Percentiles rank a stretch among this genome's conserved stretches.
phyloP scores from a whole-genome alignment of 1,140 invertebrate species.

The Parapsyche elsis region DNA sequence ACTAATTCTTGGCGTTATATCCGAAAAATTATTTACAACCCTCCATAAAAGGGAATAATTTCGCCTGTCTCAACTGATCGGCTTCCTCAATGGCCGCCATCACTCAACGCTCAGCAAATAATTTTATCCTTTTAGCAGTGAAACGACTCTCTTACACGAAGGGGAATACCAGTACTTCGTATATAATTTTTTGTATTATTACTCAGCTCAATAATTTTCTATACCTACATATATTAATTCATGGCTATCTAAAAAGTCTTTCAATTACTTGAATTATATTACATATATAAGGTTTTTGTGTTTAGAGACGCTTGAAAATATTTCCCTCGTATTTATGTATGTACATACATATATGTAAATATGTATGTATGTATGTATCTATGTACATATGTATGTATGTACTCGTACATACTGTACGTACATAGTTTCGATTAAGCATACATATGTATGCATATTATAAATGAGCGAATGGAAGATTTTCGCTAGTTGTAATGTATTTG shows the following conservation, averaged over 20 bases:
- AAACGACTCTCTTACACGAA: slow-evolving; percentile 8
- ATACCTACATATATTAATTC: no score
- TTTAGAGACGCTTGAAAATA: neutral
- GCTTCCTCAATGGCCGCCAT: slow-evolving; percentile 6
- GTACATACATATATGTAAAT: no score
- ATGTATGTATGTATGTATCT: no score
- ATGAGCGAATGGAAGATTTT: neutral
- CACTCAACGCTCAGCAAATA: slow-evolving; percentile 38
- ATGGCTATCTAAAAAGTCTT: neutral
- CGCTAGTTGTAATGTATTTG: neutral
- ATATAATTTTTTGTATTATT: slow-evolving; percentile 28
- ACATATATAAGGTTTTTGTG: neutral
- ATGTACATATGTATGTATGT: no score
- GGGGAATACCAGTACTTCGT: neutral
- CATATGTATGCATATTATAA: neutral
- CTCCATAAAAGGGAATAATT: slow-evolving; percentile 37
- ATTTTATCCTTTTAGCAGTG: slow-evolving; percentile 26
- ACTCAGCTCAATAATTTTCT: no score
- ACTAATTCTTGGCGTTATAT: neutral
- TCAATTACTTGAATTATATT: neutral
- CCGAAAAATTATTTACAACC: slow-evolving; percentile 39
- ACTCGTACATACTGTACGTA: no score
- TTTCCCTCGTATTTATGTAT: neutral
- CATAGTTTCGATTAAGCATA: no score
- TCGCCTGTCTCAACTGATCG: slow-evolving; percentile 22